phyloP scores from a whole-genome alignment of 2,113 vertebrate genomes.

The Sceloporus tristichus region DNA sequence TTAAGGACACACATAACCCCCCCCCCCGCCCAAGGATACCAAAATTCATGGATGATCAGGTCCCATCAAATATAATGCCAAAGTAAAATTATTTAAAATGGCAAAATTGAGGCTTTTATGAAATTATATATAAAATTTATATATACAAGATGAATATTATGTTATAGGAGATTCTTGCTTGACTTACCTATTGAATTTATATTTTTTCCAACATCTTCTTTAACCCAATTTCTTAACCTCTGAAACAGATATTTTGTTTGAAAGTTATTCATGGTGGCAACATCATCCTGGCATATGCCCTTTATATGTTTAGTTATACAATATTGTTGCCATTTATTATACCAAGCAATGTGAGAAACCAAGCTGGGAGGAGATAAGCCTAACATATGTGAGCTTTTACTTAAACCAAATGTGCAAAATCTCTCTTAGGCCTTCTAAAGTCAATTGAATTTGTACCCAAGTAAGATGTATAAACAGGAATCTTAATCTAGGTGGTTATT shows the following conservation, averaged over 20 bases:
- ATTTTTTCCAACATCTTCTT: neutral
- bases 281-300: neutral
- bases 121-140: no score
- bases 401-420: conserved; percentile 7
- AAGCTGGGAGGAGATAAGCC: neutral
- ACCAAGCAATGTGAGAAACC: neutral
- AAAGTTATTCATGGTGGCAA: neutral
- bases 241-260: neutral
- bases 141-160: neutral
- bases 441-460: conserved; percentile 7
- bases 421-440: neutral
- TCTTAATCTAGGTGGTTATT: neutral
- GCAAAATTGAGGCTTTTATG: neutral
- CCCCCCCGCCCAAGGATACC: no score
- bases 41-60: no score
- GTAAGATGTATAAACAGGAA: neutral
- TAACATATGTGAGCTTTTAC: neutral
- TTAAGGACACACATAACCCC: no score
- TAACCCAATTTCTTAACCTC: neutral
- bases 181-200: neutral
- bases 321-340: conserved; percentile 2
- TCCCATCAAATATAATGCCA: no score
- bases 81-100: no score
- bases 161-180: neutral
- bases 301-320: neutral